Conservation (phyloP, 2,797 vertebrate species). For the Periparus ater region DNA sequence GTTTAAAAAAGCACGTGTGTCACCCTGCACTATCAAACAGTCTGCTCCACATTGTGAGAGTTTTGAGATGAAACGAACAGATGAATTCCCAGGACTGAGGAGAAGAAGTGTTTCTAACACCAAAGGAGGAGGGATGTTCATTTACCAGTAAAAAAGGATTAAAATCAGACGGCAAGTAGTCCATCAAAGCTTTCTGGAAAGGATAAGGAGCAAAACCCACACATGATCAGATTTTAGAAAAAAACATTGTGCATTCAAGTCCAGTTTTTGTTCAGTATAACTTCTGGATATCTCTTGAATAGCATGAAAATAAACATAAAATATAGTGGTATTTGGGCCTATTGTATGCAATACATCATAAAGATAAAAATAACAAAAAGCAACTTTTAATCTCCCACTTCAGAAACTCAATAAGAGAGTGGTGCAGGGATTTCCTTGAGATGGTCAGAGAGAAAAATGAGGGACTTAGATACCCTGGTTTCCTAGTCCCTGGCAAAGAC, state of each 20-base stretch:
- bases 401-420: neutral
- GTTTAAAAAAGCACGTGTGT: slow-evolving; percentile 13
- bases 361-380: neutral
- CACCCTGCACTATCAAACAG: slow-evolving; percentile 40
- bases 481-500: neutral
- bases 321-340: neutral
- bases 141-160: neutral
- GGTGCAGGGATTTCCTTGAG: neutral
- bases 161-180: neutral
- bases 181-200: neutral
- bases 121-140: neutral
- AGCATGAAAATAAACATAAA: neutral
- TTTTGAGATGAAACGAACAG: neutral
- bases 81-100: slow-evolving; percentile 1
- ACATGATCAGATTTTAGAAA: neutral
- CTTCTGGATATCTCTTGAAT: neutral
- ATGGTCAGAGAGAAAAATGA: neutral
- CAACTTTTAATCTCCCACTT: neutral
- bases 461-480: neutral
- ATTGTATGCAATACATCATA: neutral
- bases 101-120: neutral
- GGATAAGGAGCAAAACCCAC: neutral
- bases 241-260: neutral
- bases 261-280: neutral
- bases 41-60: slow-evolving; percentile 4